Base-by-base conservation (phyloP, 2,888 invertebrate species). In the Cheilosia impressa region DNA sequence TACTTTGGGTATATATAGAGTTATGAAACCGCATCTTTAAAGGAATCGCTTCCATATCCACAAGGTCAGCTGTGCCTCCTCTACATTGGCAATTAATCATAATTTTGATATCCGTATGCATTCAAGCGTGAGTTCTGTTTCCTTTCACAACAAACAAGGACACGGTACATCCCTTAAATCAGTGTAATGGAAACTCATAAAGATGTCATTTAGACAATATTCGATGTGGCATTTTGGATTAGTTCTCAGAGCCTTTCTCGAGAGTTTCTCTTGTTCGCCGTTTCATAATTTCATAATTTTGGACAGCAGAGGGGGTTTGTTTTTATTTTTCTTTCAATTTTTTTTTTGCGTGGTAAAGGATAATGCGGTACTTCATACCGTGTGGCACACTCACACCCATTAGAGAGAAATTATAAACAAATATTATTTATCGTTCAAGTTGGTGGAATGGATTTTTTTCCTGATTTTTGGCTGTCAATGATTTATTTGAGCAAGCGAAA, bases 131-230 rank as follows among this genome's bases (percentile, higher is more conserved):
- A 53, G 60, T 85, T 77, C 72, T 85, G 53, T 62, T 84, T 66
- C 57, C 63, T 17, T 24, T 53, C 43, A 41, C 4, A 22, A 52
- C 34, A 65, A 65, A 43, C 73, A 69, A 84, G 53, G 76, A 78
- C 47, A 45, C 76, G 71, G 73, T 10, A 45, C 80, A 58, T 72
- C 81, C 85, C 81, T 63, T 53, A 55, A 81, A 85, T 77, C 81
- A 85, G 81, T 77, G 85, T 85, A 81, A 85, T 85, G 85, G 85
- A 85, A 85, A 85, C 85, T 81, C 85, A 81, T 85, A 85, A 85
- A 85, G 85, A 85, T 85, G 85, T 85, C 85, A 85, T 85, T 85
- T 57, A 45, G 84, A 81, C 84, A 76, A 77, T 81, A 85, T 85
- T 81, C 81, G 77, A 85, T 76, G 81, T 85, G 81, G 55, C 85